These are phyloP conservation scores for Oscheius sp. DNA, from an alignment of 1,140 invertebrate genomes.

Conservation along the genomic window DNA sequence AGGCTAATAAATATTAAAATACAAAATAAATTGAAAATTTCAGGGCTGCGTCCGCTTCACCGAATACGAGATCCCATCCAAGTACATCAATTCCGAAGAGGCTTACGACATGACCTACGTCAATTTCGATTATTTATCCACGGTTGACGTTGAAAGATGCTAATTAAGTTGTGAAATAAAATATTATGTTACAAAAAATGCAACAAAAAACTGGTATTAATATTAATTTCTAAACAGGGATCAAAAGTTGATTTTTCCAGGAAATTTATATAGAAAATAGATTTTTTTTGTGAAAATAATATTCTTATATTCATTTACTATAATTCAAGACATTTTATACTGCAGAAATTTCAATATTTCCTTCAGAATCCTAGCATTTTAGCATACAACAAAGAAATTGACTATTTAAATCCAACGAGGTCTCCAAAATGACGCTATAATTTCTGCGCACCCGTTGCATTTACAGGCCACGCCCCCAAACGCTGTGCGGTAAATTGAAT, in stretches of 20 bases:
- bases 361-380: background rate
- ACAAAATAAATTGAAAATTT: background rate
- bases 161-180: too few species aligned
- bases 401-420: background rate
- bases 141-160: background rate
- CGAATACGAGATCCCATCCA: background rate
- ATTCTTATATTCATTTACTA: too few species aligned
- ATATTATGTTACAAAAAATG: too few species aligned
- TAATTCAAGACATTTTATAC: too few species aligned
- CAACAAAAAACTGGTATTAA: too few species aligned
- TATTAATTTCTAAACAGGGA: too few species aligned
- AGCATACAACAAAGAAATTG: background rate
- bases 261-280: too few species aligned
- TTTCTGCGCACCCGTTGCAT: background rate
- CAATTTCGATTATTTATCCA: background rate
- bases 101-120: conserved; percentile 1
- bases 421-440: background rate
- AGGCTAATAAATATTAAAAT: too few species aligned
- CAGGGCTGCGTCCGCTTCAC: background rate
- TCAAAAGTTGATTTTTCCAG: too few species aligned
- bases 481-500: too few species aligned
- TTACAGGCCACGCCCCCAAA: too few species aligned
- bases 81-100: background rate
- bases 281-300: too few species aligned
- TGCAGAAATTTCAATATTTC: background rate